Evolutionary conservation across 1,140 invertebrate species (phyloP).

Genomic region (Psilanteris sp.): DNA sequence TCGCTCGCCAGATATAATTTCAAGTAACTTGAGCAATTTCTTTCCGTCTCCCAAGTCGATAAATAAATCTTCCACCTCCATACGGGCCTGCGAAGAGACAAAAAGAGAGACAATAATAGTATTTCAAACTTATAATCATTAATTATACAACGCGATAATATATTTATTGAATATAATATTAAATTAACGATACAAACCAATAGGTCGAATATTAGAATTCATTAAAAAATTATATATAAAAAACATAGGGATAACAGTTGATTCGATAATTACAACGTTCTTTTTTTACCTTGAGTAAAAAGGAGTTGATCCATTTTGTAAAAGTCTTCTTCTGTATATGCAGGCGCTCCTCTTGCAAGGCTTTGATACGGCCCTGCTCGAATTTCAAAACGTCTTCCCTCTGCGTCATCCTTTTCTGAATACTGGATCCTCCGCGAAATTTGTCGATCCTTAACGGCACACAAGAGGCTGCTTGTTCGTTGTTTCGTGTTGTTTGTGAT

Average conservation of each 20-base stretch:
- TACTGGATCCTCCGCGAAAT: slow-evolving; percentile 25
- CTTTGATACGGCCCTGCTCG: slow-evolving; percentile 97
- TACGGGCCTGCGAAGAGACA: slow-evolving; percentile 85
- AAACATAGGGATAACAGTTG: no score
- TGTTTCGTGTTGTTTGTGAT: slow-evolving; percentile 8
- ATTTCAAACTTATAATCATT: no score
- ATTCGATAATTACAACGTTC: no score
- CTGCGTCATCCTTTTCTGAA: slow-evolving; percentile 87
- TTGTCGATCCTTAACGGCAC: slow-evolving; percentile 23
- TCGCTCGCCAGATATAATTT: slow-evolving; percentile 99
- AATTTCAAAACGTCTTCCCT: slow-evolving; percentile 95
- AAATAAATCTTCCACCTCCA: slow-evolving; percentile 99
- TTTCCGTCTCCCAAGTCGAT: slow-evolving; percentile 97
- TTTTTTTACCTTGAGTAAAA: slow-evolving; percentile 94
- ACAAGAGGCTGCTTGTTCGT: slow-evolving; percentile 11
- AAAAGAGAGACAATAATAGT: no score
- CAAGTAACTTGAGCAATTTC: slow-evolving; percentile 96
- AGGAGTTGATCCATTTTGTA: slow-evolving; percentile 99
- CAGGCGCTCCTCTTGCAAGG: slow-evolving; percentile 96
- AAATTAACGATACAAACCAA: no score
- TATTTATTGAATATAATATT: no score
- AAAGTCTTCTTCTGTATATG: slow-evolving; percentile 99
- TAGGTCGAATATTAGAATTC: no score
- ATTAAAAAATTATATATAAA: no score
- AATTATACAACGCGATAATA: no score